Evolutionary conservation across 2,888 invertebrate genomes (phyloP).

Genomic region (Scaptomyza flava): DNA sequence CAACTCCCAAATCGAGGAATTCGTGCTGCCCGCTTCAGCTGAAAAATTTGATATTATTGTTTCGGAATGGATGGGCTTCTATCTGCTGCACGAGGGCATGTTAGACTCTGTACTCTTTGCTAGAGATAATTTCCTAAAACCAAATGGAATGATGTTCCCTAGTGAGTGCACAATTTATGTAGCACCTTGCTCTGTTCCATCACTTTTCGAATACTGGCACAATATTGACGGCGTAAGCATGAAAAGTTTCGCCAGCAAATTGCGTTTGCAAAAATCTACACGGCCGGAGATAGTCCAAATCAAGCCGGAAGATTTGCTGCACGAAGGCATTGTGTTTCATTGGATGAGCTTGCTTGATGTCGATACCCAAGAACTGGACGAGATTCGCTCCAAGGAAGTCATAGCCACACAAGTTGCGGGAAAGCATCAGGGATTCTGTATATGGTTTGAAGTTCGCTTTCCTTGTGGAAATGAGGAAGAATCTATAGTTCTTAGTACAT

Average conservation of each 20-base stretch:
- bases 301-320: slow-evolving; percentile 86
- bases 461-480: slow-evolving; percentile 86
- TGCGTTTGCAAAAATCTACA: slow-evolving; percentile 87
- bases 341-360: slow-evolving; percentile 89
- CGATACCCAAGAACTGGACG: slow-evolving; percentile 86
- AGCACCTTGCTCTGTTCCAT: slow-evolving; percentile 85
- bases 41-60: slow-evolving; percentile 94
- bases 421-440: slow-evolving; percentile 89
- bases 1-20: slow-evolving; percentile 85
- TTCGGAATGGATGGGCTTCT: slow-evolving; percentile 99
- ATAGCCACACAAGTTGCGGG: slow-evolving; percentile 85
- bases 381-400: slow-evolving; percentile 87
- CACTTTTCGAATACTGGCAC: slow-evolving; percentile 90
- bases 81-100: slow-evolving; percentile 97
- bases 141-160: slow-evolving; percentile 91
- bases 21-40: slow-evolving; percentile 86
- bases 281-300: slow-evolving; percentile 88
- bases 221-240: slow-evolving; percentile 92
- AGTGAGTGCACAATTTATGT: slow-evolving; percentile 87
- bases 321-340: slow-evolving; percentile 87
- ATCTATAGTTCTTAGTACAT: slow-evolving; percentile 90
- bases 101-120: slow-evolving; percentile 94
- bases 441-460: slow-evolving; percentile 93
- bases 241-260: slow-evolving; percentile 87
- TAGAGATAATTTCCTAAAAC: slow-evolving; percentile 91